These are phyloP conservation scores for Epinotia demarniana DNA, from an alignment of 2,888 invertebrate species.

Conservation along the genomic window DNA sequence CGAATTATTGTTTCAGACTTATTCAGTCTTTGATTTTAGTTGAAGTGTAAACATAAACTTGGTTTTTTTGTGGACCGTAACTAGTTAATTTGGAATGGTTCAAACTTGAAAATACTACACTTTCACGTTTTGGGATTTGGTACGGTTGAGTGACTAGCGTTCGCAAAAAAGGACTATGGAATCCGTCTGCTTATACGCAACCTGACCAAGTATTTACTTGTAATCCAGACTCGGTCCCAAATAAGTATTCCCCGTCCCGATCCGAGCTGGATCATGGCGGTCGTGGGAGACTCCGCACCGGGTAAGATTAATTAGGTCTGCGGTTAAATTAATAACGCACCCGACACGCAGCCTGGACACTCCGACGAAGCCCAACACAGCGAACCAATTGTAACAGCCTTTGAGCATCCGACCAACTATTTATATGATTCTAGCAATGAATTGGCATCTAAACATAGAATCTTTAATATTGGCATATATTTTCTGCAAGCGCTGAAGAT, in stretches of 20 bases:
- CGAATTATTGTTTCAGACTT: too few relatives aligned
- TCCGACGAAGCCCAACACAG: conserved; percentile 44
- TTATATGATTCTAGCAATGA: neutral
- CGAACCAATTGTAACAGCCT: conserved; percentile 59
- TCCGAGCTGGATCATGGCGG: conserved; percentile 46
- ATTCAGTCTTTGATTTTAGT: too few relatives aligned
- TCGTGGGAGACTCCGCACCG: conserved; percentile 74
- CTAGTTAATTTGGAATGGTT: neutral
- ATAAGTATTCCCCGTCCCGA: neutral
- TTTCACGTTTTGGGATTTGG: neutral
- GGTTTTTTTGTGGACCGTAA: neutral
- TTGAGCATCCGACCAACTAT: neutral
- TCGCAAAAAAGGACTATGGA: neutral
- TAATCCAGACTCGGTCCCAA: conserved; percentile 8
- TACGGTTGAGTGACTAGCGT: neutral
- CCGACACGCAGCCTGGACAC: conserved; percentile 66
- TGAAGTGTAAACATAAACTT: neutral
- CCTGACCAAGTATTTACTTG: neutral
- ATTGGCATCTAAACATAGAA: too few relatives aligned
- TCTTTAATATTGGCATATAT: too few relatives aligned
- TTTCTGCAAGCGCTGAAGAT: too few relatives aligned
- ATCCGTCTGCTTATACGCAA: neutral
- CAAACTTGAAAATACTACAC: too few relatives aligned
- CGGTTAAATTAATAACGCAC: conserved; percentile 79
- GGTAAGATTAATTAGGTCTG: conserved; percentile 81